Percentiles rank a stretch among this genome's conserved stretches.
Evolutionary conservation across 1,140 invertebrate species (phyloP).

Genomic region (Brachystomella parvula): DNA sequence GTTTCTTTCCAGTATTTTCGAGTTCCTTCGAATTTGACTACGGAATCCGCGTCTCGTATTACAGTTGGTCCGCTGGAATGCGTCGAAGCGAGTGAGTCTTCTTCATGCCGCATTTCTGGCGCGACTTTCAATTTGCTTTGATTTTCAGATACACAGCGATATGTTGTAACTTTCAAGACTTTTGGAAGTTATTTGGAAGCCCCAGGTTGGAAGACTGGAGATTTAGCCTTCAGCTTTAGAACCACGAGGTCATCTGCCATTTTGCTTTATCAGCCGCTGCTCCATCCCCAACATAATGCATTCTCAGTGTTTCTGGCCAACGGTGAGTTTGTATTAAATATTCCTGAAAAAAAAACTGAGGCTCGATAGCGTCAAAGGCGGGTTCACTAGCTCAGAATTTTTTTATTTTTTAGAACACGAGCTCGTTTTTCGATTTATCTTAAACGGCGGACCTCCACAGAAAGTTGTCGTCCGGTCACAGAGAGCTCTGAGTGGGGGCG

Average conservation of each 20-base stretch:
- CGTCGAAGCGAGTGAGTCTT: slow-evolving; percentile 76
- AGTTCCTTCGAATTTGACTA: slow-evolving; percentile 70
- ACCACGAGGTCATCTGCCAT: slow-evolving; percentile 83
- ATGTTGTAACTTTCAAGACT: slow-evolving; percentile 86
- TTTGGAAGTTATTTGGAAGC: slow-evolving; percentile 85
- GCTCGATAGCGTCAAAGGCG: too few species aligned
- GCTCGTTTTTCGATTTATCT: slow-evolving; percentile 79
- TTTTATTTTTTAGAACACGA: slow-evolving; percentile 57
- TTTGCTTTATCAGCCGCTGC: slow-evolving; percentile 79
- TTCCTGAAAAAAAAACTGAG: too few species aligned
- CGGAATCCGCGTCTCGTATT: slow-evolving; percentile 72
- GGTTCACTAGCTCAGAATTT: too few species aligned
- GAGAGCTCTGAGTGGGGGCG: slow-evolving; percentile 73
- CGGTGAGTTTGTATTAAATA: slow-evolving; percentile 48
- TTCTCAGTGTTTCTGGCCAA: slow-evolving; percentile 80
- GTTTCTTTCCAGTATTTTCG: slow-evolving; percentile 50
- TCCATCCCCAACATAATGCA: slow-evolving; percentile 75
- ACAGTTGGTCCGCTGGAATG: slow-evolving; percentile 83
- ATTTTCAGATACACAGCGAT: slow-evolving; percentile 73
- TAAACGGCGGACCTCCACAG: slow-evolving; percentile 70
- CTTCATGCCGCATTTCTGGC: background rate
- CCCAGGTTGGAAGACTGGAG: slow-evolving; percentile 80
- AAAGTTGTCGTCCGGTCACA: slow-evolving; percentile 71
- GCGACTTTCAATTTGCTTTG: slow-evolving; percentile 7
- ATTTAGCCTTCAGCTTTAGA: slow-evolving; percentile 83